Evolutionary conservation across 1,140 invertebrate genomes (phyloP).

Genomic region (Bombus difficillimus): DNA sequence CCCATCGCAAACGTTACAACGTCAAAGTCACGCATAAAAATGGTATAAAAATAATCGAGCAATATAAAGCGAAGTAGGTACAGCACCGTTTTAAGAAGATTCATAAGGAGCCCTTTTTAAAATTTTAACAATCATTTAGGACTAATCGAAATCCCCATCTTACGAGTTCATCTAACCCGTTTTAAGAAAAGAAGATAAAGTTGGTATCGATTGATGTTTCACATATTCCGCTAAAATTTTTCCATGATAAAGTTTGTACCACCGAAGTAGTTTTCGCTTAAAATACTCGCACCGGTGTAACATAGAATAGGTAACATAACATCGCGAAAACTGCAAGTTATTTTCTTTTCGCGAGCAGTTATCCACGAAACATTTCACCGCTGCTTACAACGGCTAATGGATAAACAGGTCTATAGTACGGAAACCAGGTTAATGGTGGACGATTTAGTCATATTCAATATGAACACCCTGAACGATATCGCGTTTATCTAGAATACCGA

Average conservation of each 20-base stretch:
- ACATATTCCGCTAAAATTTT: background rate
- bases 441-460: constrained; percentile 48
- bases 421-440: constrained; percentile 63
- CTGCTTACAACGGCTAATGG: constrained; percentile 48
- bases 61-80: background rate
- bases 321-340: constrained; percentile 18
- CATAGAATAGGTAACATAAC: constrained; percentile 11
- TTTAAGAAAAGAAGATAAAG: background rate
- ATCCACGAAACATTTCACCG: constrained; percentile 25
- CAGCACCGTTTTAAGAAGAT: background rate
- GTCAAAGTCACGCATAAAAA: background rate
- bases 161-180: background rate
- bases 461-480: constrained; percentile 17
- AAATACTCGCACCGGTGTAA: background rate
- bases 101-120: background rate
- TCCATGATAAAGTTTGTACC: too few relatives aligned
- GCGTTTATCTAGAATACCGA: constrained; percentile 21
- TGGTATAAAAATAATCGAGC: background rate
- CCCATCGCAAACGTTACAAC: background rate
- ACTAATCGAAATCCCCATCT: background rate
- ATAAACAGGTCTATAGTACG: constrained; percentile 42
- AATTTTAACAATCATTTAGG: background rate
- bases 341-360: constrained; percentile 28
- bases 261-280: background rate
- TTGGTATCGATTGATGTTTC: background rate